Percentiles rank a stretch among this genome's conserved stretches.
Conservation (phyloP, 2,113 vertebrate genomes). For the Antennarius striatus region DNA sequence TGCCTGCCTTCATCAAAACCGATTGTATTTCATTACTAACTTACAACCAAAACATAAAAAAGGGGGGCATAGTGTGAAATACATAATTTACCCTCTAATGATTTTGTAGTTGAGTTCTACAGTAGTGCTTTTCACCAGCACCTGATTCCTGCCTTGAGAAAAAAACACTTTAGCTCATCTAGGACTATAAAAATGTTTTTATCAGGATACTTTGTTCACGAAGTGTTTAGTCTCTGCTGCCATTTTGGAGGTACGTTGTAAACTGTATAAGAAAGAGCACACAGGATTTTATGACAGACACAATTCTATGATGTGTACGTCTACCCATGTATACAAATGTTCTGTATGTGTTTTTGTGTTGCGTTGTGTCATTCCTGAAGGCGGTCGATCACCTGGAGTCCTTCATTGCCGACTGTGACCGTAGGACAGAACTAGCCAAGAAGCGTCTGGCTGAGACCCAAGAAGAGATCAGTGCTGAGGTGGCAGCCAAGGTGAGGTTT, state of each 20-base stretch:
- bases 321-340: not conserved
- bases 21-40: no score
- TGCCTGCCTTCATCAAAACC: no score
- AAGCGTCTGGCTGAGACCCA: constrained; percentile 98
- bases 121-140: not conserved
- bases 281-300: no score
- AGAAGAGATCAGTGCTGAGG: constrained; percentile 98
- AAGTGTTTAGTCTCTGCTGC: no score
- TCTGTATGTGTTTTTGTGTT: not conserved
- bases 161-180: no score
- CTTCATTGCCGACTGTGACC: constrained; percentile 96
- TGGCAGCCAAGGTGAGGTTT: constrained; percentile 90
- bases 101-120: not conserved
- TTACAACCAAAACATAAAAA: no score
- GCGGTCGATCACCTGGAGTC: constrained; percentile 97
- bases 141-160: no score
- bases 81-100: not conserved
- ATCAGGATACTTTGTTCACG: no score
- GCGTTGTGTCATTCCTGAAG: constrained; percentile 61
- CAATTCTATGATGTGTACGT: not conserved
- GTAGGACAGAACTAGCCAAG: constrained; percentile 96
- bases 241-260: no score
- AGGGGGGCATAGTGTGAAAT: no score
- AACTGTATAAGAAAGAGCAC: no score
- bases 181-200: no score